Evolutionary conservation across 2,888 invertebrate genomes (phyloP).

Genomic region (Eupithecia dodoneata): DNA sequence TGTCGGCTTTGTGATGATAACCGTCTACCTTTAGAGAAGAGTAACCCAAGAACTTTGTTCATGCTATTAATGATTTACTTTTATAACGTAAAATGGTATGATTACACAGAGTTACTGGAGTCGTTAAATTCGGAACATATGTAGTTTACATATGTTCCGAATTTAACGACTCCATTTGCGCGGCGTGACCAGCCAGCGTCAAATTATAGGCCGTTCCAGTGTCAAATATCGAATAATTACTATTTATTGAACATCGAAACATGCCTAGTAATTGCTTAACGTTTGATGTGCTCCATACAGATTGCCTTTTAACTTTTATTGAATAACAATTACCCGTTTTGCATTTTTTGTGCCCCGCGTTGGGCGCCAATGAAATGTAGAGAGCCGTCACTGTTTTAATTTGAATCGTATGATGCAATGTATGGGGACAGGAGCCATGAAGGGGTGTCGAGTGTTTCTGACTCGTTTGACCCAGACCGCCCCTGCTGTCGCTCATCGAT

Average conservation of each 20-base stretch:
- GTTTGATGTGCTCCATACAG: constrained; percentile 26
- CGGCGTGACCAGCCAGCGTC: neutral
- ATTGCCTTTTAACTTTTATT: constrained; percentile 33
- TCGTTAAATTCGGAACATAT: too few relatives aligned
- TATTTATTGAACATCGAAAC: constrained; percentile 27
- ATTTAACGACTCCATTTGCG: constrained; percentile 6
- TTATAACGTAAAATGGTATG: constrained; percentile 20
- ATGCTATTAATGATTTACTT: constrained; percentile 48
- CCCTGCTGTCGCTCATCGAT: constrained; percentile 20
- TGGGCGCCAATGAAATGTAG: constrained; percentile 65
- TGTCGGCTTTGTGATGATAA: constrained; percentile 44
- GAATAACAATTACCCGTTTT: constrained; percentile 37
- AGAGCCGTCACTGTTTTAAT: constrained; percentile 73
- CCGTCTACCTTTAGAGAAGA: constrained; percentile 33
- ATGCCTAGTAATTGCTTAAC: constrained; percentile 26
- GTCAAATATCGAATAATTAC: constrained; percentile 16
- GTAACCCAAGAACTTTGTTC: constrained; percentile 42
- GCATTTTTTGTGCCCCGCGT: constrained; percentile 53
- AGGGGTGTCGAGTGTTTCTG: constrained; percentile 74
- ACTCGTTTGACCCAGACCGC: constrained; percentile 43
- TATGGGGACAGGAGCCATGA: constrained; percentile 78
- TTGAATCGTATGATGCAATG: constrained; percentile 69
- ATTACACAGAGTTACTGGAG: neutral
- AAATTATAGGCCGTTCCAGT: constrained; percentile 16
- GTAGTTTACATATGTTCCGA: neutral